These are phyloP conservation scores for Variabilichromis moorii DNA, from an alignment of 2,113 vertebrate genomes.

Conservation along the genomic window DNA sequence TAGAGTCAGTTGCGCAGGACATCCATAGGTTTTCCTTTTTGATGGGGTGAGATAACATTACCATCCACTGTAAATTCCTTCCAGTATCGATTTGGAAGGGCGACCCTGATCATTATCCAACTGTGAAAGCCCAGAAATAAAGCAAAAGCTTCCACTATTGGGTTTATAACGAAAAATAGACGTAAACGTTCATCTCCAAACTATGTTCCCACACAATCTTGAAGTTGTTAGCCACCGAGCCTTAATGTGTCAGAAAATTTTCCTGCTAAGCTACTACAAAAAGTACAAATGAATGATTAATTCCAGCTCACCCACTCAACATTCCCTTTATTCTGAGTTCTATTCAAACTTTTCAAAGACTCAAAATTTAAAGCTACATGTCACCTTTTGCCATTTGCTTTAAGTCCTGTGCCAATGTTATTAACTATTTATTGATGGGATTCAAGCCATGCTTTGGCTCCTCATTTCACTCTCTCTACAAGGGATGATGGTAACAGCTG, in stretches of 20 bases:
- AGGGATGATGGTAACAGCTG: not conserved
- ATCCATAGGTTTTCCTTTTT: slow-evolving; percentile 82
- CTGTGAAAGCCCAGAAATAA: slow-evolving; percentile 59
- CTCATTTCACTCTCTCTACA: not conserved
- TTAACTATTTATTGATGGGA: slow-evolving; percentile 17
- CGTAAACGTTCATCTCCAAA: not conserved
- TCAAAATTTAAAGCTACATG: slow-evolving; percentile 1
- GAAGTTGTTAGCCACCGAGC: not conserved
- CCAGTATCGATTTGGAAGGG: slow-evolving; percentile 64
- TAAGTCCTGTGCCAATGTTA: slow-evolving; percentile 20
- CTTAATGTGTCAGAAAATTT: not conserved
- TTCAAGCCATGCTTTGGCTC: not conserved
- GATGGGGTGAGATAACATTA: slow-evolving; percentile 80
- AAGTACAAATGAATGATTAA: slow-evolving; percentile 45
- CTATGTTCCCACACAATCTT: not conserved
- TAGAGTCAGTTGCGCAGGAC: slow-evolving; percentile 79
- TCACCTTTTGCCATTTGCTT: slow-evolving; percentile 18
- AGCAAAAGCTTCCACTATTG: slow-evolving; percentile 53
- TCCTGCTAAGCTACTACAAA: not conserved
- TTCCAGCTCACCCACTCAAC: not conserved
- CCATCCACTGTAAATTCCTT: slow-evolving; percentile 69
- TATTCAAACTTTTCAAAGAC: slow-evolving; percentile 28
- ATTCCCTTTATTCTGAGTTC: slow-evolving; percentile 19
- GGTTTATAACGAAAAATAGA: slow-evolving; percentile 35
- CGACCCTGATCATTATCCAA: slow-evolving; percentile 60